Base-by-base conservation (phyloP, 2,888 invertebrate species). In the Ophion slaviceki region DNA sequence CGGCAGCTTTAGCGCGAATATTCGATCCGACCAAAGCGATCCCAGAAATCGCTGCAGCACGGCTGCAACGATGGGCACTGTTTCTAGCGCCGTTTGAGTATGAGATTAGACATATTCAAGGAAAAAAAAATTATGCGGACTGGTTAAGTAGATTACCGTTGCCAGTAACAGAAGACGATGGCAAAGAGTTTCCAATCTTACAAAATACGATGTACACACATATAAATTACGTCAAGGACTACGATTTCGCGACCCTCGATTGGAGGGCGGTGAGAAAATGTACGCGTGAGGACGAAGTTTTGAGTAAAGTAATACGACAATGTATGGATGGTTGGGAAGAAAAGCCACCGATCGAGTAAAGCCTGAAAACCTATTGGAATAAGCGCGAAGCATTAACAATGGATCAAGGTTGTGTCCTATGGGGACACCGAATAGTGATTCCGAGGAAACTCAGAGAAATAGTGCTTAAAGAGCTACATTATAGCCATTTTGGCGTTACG, bases 1-100 rank as follows among this genome's bases (percentile, higher is more conserved):
- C 28, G 28, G 28, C 28, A 28, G 28, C 28, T 28, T 28, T 28
- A 28, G 28, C 28, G 28, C 28, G 85, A 8, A 88, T 91, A 20
- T 88, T 91, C 47, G 82, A 88, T 47, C 85, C 87, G 6, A 70
- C 82, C 47, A 89, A 76, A 74, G 47, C 70, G 45, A 88, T 86
- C 5, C 87, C 88, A 0, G 72, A 66, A 7, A 87, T 83, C 10
- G 66, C 81, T 5, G 67, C 79, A 20, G 80, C 78, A 7, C 17
- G 84, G 0, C 47, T 84, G 68, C 83, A 86, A 47, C 4, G 83
- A 2, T 86, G 75, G 85, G 66, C 85, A 1, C 24, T 82, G 64
- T 82, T 84, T 14, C 59, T 86, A 36, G 45, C 74, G 10, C 40
- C 40, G 5, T 86, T 79, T 17, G 2, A 20, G 11, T 83, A 77